Percentiles rank a stretch among this genome's conserved stretches.
These are phyloP conservation scores for Andrena fulva DNA, from an alignment of 2,888 invertebrate species.

Conservation along the genomic window DNA sequence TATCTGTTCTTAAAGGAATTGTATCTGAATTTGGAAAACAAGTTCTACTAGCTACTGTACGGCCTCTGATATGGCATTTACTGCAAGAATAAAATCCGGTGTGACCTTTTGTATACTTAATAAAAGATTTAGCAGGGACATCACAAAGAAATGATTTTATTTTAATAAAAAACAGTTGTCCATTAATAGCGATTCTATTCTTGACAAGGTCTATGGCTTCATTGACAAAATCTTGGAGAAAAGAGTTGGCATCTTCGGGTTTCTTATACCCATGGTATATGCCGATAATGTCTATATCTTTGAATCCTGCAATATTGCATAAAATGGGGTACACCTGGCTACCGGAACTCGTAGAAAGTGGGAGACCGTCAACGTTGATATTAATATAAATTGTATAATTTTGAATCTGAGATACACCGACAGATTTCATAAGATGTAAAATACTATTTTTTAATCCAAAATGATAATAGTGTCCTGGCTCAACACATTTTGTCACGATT, in stretches of 20 bases:
- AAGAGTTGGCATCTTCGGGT: neutral
- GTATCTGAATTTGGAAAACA: conserved; percentile 34
- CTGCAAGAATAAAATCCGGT: neutral
- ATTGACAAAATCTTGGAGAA: neutral
- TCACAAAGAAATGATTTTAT: neutral
- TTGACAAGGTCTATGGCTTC: neutral
- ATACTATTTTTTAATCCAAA: too few species aligned
- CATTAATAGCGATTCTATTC: neutral
- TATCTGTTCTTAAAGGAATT: conserved; percentile 27
- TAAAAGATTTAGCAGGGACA: neutral
- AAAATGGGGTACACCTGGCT: too few species aligned
- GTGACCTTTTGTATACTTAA: neutral
- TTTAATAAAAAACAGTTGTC: neutral
- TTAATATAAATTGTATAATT: too few species aligned
- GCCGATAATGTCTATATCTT: too few species aligned
- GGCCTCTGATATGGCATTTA: conserved; percentile 28
- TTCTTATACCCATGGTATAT: too few species aligned
- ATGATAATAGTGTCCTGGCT: too few species aligned
- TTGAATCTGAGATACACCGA: too few species aligned
- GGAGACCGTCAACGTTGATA: too few species aligned
- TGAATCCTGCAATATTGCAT: too few species aligned
- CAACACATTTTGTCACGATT: too few species aligned
- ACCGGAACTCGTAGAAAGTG: too few species aligned
- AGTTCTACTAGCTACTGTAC: conserved; percentile 7
- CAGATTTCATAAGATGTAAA: too few species aligned